These are phyloP conservation scores for Calephelis perditalis DNA, from an alignment of 2,888 invertebrate genomes.

Conservation along the genomic window DNA sequence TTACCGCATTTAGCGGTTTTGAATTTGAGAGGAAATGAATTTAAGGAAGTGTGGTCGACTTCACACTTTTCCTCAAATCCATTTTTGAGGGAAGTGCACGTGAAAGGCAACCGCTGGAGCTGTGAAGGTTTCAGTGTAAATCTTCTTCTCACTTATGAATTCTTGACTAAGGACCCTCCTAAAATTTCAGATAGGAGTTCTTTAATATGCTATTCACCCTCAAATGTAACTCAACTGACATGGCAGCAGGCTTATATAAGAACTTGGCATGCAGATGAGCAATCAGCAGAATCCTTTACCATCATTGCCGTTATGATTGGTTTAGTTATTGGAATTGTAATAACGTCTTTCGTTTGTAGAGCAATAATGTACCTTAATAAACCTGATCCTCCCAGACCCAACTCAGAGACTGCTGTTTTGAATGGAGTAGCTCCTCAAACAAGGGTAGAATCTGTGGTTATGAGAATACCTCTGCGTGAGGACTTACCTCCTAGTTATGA, in stretches of 20 bases:
- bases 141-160: slow-evolving; percentile 79
- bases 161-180: slow-evolving; percentile 73
- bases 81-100: slow-evolving; percentile 75
- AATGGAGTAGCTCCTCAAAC: slow-evolving; percentile 44
- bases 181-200: slow-evolving; percentile 61
- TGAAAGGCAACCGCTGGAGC: slow-evolving; percentile 87
- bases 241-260: slow-evolving; percentile 84
- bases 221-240: slow-evolving; percentile 79
- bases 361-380: slow-evolving; percentile 65
- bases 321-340: slow-evolving; percentile 71
- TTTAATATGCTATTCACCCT: slow-evolving; percentile 83
- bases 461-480: slow-evolving; percentile 55
- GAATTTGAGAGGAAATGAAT: slow-evolving; percentile 84
- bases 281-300: slow-evolving; percentile 66
- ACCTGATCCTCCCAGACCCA: slow-evolving; percentile 44
- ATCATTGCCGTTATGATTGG: slow-evolving; percentile 74
- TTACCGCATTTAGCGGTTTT: slow-evolving; percentile 81
- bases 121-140: slow-evolving; percentile 81
- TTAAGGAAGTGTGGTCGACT: slow-evolving; percentile 80
- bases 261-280: slow-evolving; percentile 77
- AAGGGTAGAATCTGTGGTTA: slow-evolving; percentile 48
- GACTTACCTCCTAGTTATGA: slow-evolving; percentile 84
- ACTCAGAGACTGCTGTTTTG: slow-evolving; percentile 59
- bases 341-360: slow-evolving; percentile 77
- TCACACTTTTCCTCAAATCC: slow-evolving; percentile 80